Conservation (phyloP, 2,888 invertebrate genomes). For the Drosophila recens region DNA sequence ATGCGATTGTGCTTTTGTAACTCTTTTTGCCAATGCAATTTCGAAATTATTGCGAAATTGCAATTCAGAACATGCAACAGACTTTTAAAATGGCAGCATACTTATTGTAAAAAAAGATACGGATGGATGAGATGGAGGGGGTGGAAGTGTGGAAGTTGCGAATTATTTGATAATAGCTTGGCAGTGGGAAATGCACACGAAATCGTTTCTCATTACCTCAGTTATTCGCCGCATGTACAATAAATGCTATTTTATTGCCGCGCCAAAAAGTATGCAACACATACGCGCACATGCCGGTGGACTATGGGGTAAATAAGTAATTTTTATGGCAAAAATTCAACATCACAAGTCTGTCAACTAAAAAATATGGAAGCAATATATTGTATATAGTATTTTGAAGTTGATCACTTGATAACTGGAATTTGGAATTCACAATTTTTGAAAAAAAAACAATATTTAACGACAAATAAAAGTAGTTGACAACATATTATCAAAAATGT, state of each 20-base stretch:
- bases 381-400: too few species aligned
- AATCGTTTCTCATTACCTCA: slow-evolving; percentile 30
- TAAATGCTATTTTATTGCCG: slow-evolving; percentile 46
- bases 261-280: slow-evolving; percentile 42
- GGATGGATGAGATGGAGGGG: too few species aligned
- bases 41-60: neutral
- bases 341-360: neutral
- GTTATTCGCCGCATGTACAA: slow-evolving; percentile 9
- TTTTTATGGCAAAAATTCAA: neutral
- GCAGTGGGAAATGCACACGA: neutral
- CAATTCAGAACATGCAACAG: neutral
- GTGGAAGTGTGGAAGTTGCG: neutral
- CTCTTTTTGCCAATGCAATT: neutral
- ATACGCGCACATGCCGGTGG: neutral
- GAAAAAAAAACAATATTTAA: too few species aligned
- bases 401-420: too few species aligned
- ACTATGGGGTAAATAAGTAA: neutral
- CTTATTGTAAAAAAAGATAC: neutral
- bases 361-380: neutral
- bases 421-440: too few species aligned
- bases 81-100: neutral
- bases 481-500: too few species aligned
- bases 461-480: too few species aligned
- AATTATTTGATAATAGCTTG: slow-evolving; percentile 35
- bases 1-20: neutral